These are phyloP conservation scores for Hoplodrina ambigua DNA, from an alignment of 2,888 invertebrate genomes.

Conservation along the genomic window DNA sequence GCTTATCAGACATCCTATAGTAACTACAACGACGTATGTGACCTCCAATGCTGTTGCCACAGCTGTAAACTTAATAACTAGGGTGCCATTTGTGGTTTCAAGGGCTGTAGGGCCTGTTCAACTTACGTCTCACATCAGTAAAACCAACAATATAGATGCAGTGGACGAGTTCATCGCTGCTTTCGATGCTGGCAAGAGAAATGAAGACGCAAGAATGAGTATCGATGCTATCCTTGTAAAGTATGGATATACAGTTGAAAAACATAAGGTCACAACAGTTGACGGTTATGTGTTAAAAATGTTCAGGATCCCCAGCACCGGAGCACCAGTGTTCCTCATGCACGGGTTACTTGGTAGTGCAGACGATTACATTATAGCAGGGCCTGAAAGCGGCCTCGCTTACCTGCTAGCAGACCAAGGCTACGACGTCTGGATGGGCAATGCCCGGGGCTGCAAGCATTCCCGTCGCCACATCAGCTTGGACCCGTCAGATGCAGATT, in stretches of 20 bases:
- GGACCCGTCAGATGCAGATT: conserved; percentile 81
- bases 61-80: conserved; percentile 54
- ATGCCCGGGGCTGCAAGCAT: conserved; percentile 94
- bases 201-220: conserved; percentile 73
- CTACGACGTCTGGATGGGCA: conserved; percentile 95
- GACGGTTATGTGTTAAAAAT: conserved; percentile 77
- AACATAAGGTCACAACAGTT: conserved; percentile 72
- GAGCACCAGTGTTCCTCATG: conserved; percentile 78
- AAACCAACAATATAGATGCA: conserved; percentile 65
- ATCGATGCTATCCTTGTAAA: conserved; percentile 72
- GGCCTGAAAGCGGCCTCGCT: conserved; percentile 75
- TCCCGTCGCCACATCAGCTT: conserved; percentile 88
- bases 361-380: conserved; percentile 79
- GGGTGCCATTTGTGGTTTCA: conserved; percentile 64
- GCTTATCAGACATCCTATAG: conserved; percentile 55
- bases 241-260: conserved; percentile 75
- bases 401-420: conserved; percentile 90
- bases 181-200: conserved; percentile 65
- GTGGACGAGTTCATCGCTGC: conserved; percentile 66
- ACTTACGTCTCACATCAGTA: conserved; percentile 63
- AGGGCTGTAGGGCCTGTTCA: conserved; percentile 59
- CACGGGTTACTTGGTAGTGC: conserved; percentile 80
- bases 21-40: conserved; percentile 54
- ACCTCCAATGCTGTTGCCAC: conserved; percentile 64
- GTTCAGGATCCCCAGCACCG: conserved; percentile 76